These are phyloP conservation scores for Malurus splendens DNA, from an alignment of 2,797 vertebrate species.

Conservation along the genomic window DNA sequence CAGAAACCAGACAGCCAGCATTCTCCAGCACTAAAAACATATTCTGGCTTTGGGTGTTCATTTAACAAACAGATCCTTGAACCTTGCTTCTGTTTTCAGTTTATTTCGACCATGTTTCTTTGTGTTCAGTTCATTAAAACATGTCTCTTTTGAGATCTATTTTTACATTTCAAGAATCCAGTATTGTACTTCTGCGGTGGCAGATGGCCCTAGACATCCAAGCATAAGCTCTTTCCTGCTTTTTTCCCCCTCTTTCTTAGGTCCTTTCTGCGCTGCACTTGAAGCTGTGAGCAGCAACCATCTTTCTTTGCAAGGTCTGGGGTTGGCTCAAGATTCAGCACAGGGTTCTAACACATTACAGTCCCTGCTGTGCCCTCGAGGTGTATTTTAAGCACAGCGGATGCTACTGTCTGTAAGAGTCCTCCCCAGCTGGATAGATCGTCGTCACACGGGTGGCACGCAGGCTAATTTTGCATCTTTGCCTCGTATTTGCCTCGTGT, in stretches of 20 bases:
- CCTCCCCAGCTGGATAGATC: background rate
- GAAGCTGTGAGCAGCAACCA: background rate
- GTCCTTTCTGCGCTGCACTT: background rate
- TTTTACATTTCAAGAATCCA: constrained; percentile 68
- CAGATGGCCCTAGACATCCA: constrained; percentile 66
- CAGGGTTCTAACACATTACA: background rate
- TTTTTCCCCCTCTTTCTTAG: constrained; percentile 24
- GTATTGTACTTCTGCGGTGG: constrained; percentile 63
- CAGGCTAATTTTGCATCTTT: background rate
- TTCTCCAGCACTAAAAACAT: constrained; percentile 71
- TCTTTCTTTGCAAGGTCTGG: background rate
- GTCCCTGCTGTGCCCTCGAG: background rate
- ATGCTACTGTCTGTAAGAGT: background rate
- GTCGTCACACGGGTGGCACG: rapidly evolving
- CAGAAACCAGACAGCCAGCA: constrained; percentile 68
- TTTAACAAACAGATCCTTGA: constrained; percentile 72
- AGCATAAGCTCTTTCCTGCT: constrained; percentile 52
- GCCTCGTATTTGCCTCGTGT: background rate
- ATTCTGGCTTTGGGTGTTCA: constrained; percentile 71
- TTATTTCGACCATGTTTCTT: constrained; percentile 66
- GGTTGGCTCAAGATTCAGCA: background rate
- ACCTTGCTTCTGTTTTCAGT: constrained; percentile 70
- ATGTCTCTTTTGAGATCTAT: constrained; percentile 68
- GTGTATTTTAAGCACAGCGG: background rate
- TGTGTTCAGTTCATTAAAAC: constrained; percentile 69